A percentile compares a stretch with the other conserved stretches of the same genome.
These are phyloP conservation scores for Apodemus sylvaticus DNA, from an alignment of 2,113 vertebrate species.

Conservation along the genomic window DNA sequence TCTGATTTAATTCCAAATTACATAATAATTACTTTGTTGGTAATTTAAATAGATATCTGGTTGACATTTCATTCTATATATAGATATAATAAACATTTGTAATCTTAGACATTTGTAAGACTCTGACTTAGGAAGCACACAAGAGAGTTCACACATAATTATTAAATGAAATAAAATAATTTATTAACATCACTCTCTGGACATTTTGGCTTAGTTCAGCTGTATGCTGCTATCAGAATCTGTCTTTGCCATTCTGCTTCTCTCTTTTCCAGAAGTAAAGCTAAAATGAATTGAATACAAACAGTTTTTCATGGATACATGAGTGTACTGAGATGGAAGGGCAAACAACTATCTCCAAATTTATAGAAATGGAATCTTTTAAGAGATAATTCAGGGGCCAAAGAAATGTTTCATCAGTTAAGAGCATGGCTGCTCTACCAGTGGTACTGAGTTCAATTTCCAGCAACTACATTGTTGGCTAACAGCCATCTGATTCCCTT, in stretches of 20 bases:
- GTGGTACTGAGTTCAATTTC: too few species aligned
- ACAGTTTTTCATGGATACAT: background rate
- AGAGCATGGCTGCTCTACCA: too few species aligned
- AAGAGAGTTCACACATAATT: constrained; percentile 7
- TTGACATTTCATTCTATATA: background rate
- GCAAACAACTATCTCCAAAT: background rate
- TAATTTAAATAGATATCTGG: background rate
- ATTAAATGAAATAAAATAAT: constrained; percentile 27
- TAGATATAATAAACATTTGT: background rate
- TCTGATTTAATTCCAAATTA: constrained; percentile 29
- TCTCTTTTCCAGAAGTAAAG: background rate
- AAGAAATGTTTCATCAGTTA: too few species aligned
- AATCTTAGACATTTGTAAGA: too few species aligned
- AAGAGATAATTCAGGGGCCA: background rate
- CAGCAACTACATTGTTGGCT: too few species aligned
- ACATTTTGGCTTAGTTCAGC: background rate
- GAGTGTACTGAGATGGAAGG: background rate
- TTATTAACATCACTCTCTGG: constrained; percentile 15
- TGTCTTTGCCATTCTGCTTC: background rate
- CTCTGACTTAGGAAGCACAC: constrained; percentile 24
- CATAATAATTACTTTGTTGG: constrained; percentile 23
- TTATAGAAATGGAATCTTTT: background rate
- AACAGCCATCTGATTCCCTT: too few species aligned
- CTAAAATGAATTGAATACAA: background rate
- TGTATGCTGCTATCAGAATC: background rate